Base-by-base conservation (phyloP, 1,140 invertebrate species). In the Sycophila sp. region DNA sequence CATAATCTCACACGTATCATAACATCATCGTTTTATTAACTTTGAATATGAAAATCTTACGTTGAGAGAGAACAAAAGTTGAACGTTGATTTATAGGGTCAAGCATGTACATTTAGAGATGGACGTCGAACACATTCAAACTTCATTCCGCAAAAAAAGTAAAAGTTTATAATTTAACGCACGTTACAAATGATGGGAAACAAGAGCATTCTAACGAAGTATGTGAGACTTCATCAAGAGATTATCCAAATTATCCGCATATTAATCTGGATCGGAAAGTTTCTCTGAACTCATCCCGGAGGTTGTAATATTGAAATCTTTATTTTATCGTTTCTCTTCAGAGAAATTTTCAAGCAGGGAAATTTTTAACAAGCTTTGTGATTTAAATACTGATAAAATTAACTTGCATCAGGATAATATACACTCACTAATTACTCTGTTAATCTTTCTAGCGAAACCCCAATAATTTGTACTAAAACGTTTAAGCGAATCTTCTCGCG, bases 101-200 rank as follows among this genome's bases (percentile, higher is more conserved):
- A 60, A 60, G 69, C 62, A 71, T 71, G 69, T 71, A 71, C 69
- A 71, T 65, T 65, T 71, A 71, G 30, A 71, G 55, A 59, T 66
- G 62, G 62, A 71, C 55, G 55, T 17, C 68, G 59, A 64, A 56
- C 51, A 34, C 51, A 70, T 70, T 64, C 68, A 56, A 64, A 64
- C 68, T 55, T 69, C 66, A 69, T 53, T 70, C 68, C 60, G 28
- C 49, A 70, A 64, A 58, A 36, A 58, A 64, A n/a, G n/a, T n/a
- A n/a, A n/a, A n/a, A 30, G 59, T 58, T 70, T 63, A 34, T 70
- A 24, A 45, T 55, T 69, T n/a, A n/a, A 42, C 30, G 28, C 49
- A 62, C 68, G 30, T 70, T 53, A 55, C 49, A 34, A 63, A 62
- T 1, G 36, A 69, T 62, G 67, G 68, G 40, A 45, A n/a, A 64